These are phyloP conservation scores for Atrina japonica DNA, from an alignment of 2,888 invertebrate genomes.

Conservation along the genomic window DNA sequence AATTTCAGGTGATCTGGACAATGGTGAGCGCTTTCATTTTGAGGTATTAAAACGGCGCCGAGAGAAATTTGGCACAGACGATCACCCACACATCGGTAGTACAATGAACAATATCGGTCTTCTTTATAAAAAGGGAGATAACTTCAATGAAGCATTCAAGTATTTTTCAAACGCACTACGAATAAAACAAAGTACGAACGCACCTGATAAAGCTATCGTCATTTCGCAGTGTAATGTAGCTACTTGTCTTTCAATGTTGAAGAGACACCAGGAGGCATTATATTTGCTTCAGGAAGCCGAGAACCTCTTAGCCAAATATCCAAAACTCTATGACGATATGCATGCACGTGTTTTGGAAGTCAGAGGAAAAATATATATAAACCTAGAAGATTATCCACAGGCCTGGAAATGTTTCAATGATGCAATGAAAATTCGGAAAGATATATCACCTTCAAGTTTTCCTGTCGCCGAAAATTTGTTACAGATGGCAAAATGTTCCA, in stretches of 20 bases:
- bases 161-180: conserved; percentile 54
- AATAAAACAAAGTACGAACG: conserved; percentile 49
- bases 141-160: conserved; percentile 50
- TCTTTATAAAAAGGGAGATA: conserved; percentile 55
- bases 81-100: conserved; percentile 47
- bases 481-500: too few species aligned
- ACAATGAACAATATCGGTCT: conserved; percentile 64
- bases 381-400: conserved; percentile 19
- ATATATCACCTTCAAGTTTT: too few species aligned
- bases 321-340: conserved; percentile 21
- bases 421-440: conserved; percentile 37
- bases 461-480: too few species aligned
- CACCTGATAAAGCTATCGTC: conserved; percentile 48
- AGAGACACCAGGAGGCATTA: conserved; percentile 27
- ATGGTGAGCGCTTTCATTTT: conserved; percentile 54
- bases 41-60: conserved; percentile 38
- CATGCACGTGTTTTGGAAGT: conserved; percentile 20
- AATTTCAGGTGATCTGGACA: conserved; percentile 58
- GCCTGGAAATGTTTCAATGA: conserved; percentile 42
- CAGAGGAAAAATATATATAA: conserved; percentile 20
- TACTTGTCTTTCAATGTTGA: conserved; percentile 7
- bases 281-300: conserved; percentile 13
- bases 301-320: conserved; percentile 30
- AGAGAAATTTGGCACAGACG: conserved; percentile 32
- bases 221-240: conserved; percentile 59